Conservation (phyloP, 2,113 vertebrate genomes). For the Laticauda laticaudata region DNA sequence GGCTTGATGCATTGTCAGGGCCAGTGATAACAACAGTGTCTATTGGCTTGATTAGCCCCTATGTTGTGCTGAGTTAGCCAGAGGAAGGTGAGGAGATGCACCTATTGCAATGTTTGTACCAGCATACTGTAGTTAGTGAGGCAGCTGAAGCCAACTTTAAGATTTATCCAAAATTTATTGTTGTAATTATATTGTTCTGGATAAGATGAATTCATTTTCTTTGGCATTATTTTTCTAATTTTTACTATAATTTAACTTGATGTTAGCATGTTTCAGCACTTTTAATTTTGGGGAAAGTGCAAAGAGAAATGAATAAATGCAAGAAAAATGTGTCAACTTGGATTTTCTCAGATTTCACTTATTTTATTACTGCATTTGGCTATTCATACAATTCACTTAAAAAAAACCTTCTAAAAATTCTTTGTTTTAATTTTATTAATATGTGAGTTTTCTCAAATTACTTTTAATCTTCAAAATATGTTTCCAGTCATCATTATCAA, state of each 20-base stretch:
- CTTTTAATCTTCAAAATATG: background rate
- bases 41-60: background rate
- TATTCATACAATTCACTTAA: background rate
- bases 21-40: background rate
- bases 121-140: background rate
- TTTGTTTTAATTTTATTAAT: background rate
- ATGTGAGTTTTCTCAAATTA: background rate
- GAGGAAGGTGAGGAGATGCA: background rate
- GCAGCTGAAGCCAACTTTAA: background rate
- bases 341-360: background rate
- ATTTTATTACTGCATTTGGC: background rate
- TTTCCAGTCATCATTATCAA: background rate
- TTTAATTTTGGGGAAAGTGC: background rate
- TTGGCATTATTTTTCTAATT: background rate
- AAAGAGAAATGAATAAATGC: background rate
- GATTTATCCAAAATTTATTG: background rate
- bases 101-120: background rate
- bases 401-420: background rate
- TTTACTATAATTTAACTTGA: background rate
- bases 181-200: background rate
- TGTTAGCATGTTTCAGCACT: background rate
- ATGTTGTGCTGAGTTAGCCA: background rate
- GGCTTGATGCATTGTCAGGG: background rate
- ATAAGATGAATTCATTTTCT: background rate
- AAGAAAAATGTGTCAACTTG: background rate